Base-by-base conservation (phyloP, 2,888 invertebrate species). In the Ochropacha duplaris region DNA sequence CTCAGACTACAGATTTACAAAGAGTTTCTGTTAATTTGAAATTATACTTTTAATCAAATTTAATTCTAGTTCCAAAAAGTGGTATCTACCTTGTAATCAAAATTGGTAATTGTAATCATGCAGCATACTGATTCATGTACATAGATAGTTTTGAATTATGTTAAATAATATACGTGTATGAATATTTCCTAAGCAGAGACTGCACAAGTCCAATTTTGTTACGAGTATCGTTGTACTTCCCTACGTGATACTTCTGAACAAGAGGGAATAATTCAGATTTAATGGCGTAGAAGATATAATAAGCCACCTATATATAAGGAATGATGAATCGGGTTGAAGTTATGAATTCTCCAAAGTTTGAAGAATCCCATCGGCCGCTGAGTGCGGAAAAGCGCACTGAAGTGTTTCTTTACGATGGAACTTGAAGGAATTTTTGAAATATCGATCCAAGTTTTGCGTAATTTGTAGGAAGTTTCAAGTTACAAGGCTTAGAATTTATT, bases 341-440 rank as follows among this genome's bases (percentile, higher is more conserved):
- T 87, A 70, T 71, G 77, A 84, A 84, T 81, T 82, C 84, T 77
- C 79, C 76, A 70, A 85, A 87, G 76, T 87, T 86, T 72, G 78
- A 79, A 83, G 84, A 81, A 84, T 84, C 76, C 72, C 70, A 71
- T 68, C 76, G 78, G 81, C 78, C 78, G 71, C 76, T 75, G 78
- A 84, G 80, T 84, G 79, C 71, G 79, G 78, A 78, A 82, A 82
- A 86, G 87, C 79, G 85, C 86, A 86, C 78, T 83, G 75, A 68
- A 88, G 83, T 88, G 88, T 87, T 87, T 84, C 88, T 87, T 89
- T 87, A 88, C 79, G 84, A 84, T 76, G 72, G 72, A 84, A 87
- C 83, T 90, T 87, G 70, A 28, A 58, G 65, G 66, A 77, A 85
- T 84, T 87, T 86, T 81, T 85, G 80, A 87, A 81, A 83, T 86